Evolutionary conservation across 2,797 vertebrate species (phyloP), one percentile per base, ranked within the genome.

Genomic region (Tokudaia tokunoshimensis): DNA sequence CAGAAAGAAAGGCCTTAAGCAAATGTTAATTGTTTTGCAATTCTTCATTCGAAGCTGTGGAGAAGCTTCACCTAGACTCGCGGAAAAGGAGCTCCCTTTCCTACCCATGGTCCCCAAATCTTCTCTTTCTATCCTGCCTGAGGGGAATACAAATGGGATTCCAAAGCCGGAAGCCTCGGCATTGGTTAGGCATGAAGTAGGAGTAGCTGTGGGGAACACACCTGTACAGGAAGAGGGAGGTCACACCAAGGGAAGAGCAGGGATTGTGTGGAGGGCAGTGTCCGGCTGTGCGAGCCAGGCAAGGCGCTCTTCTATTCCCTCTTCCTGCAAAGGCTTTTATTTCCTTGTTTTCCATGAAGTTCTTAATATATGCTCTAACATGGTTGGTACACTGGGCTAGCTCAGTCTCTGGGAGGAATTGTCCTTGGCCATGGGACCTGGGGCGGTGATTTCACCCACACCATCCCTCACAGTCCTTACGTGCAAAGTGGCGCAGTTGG

Each of bases 241-340:
- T 55, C 22, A 8, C 61, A 41, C 44, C 74, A 5, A 75, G 22
- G 20, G 50, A 44, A 67, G 44, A 2, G n/a, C 59, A 11, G 47
- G 29, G 7, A 3, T 24, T 1, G 17, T 13, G 15, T 17, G 24
- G 6, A 55, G 31, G 6, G 6, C 7, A 12, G 10, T 44, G 4
- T 17, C 57, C 3, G 15, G 65, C 1, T 7, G 0, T 50, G 91
- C 29, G 47, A 82, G 15, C 52, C 37, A 41, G 63, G 41, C 44
- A 63, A 13, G 44, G 61, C 6, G 20, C 13, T 37, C 55, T 87
- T 72, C 19, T 37, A 1, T 22, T 67, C 19, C 4, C 12, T 52
- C 15, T 47, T 91, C 67, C 63, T 76, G 1, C 9, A 34, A 37
- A 70, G 87, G 11, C 29, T 85, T 34, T 86, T 89, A 47, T 0